Base-by-base conservation (phyloP, 1,140 invertebrate species). In the Ladona fulva region DNA sequence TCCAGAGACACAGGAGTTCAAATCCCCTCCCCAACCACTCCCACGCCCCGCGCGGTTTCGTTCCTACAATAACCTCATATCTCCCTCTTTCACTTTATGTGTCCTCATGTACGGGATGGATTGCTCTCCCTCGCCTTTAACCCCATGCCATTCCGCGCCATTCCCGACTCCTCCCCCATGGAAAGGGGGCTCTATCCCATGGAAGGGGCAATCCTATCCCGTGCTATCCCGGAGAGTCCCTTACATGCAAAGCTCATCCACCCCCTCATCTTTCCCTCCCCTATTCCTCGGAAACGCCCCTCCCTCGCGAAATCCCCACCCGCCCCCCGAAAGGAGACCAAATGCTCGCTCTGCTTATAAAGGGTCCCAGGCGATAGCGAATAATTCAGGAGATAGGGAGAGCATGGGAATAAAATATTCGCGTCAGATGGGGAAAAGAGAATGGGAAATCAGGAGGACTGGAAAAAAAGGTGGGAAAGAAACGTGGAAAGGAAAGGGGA, bases 281-380 rank as follows among this genome's bases (percentile, higher is more conserved):
- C 44, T 19, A 11, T 19, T 19, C 52, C 52, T 66, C 52, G 52
- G 5, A 66, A 66, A 66, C 52, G 44, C 52, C 16, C 52, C 52
- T 66, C 52, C 52, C 52, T 19, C 10, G 44, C 19, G 19, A 19
- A 19, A 52, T 52, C 44, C 19, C 3, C 29, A 37, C 3, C 29
- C 29, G 8, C 29, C 8, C 16, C 52, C 16, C n/a, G 14, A 66
- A 66, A 66, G 52, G 52, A 66, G 52, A 19, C 52, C 52, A 66
- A 66, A 66, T 66, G 52, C 52, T 66, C 52, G n/a, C 52, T 66
- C 3, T 66, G 52, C 52, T 66, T 66, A 66, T 66, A 66, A 66
- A 66, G 52, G 52, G 52, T 66, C 52, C 52, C 52, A 66, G 14
- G 52, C 52, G 52, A 66, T 66, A 22, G 52, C 52, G 52, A 66